Evolutionary conservation across 2,888 invertebrate genomes (phyloP), one percentile per base, ranked within the genome.

Genomic region (Drosophila colorata): DNA sequence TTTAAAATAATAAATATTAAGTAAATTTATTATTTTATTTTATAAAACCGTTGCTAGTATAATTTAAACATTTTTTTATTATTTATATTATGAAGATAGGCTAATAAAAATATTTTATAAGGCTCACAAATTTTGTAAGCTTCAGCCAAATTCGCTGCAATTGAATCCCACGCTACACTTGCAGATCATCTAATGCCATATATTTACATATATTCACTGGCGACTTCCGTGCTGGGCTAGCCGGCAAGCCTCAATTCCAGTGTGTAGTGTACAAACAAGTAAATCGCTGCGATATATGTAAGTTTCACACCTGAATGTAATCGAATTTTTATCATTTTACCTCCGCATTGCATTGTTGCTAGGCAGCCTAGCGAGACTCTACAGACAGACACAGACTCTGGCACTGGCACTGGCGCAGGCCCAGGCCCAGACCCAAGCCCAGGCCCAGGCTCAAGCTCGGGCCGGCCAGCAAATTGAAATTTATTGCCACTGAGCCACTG

Each of bases 271-370:
- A 78, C 82, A 76, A 74, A 74, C 85, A 80, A 81, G 87, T 75
- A 84, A 87, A 89, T 85, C 70, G 89, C 69, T 69, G 70, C 78
- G 56, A 75, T 89, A 70, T 76, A 79, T 76, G 80, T 87, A 88
- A 69, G 87, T 91, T 90, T 90, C 90, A 91, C 90, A 90, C 91
- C 90, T 90, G 90, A 90, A 90, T 88, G 82, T 87, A 87, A 88
- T 87, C 87, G 87, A 90, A 87, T 90, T 90, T 90, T 90, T 90
- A 87, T 88, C 87, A 80, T 87, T 88, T 88, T 83, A 88, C 85
- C 83, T 88, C 89, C 89, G 87, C 87, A 87, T 88, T 87, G 84
- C 78, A 76, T 89, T 88, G 85, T 78, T 88, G 89, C 80, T 80
- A 80, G 78, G 87, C 82, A 65, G 79, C 61, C 59, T 63, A 59